Conservation (phyloP, 2,888 invertebrate genomes). For the Nemapogon koenigi region DNA sequence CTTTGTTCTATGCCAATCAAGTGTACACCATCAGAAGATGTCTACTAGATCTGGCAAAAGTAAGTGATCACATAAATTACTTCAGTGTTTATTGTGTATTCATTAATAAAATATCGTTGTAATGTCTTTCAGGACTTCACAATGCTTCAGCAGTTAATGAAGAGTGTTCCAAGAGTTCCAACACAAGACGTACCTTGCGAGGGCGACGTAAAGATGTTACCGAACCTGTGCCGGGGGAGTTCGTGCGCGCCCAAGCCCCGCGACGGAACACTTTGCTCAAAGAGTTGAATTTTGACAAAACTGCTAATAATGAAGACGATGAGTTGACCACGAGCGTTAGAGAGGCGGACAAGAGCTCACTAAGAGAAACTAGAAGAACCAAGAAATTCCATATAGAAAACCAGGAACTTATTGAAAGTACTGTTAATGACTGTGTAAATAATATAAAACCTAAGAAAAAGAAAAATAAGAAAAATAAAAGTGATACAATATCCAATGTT, state of each 20-base stretch:
- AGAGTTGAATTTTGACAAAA: conserved; percentile 24
- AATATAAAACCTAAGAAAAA: conserved; percentile 13
- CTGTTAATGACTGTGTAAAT: background rate
- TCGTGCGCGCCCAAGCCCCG: conserved; percentile 18
- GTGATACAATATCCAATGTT: no score
- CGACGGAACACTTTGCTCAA: conserved; percentile 30
- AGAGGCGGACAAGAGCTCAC: conserved; percentile 18
- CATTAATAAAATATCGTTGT: no score
- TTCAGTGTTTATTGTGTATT: no score
- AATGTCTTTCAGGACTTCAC: no score
- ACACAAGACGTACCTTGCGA: no score
- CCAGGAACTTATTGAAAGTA: background rate
- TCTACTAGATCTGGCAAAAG: conserved; percentile 53
- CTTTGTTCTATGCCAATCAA: no score
- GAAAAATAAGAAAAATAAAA: conserved; percentile 14
- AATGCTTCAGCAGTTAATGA: no score
- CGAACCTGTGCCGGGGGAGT: no score
- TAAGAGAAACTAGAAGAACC: conserved; percentile 28
- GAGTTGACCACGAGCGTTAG: conserved; percentile 12
- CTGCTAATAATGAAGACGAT: conserved; percentile 15
- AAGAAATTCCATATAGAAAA: conserved; percentile 23
- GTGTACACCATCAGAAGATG: no score
- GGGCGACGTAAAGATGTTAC: no score
- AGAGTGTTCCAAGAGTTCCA: no score
- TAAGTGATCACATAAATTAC: conserved; percentile 32